These are phyloP conservation scores for Notechis scutatus DNA, from an alignment of 2,113 vertebrate genomes.

Conservation along the genomic window DNA sequence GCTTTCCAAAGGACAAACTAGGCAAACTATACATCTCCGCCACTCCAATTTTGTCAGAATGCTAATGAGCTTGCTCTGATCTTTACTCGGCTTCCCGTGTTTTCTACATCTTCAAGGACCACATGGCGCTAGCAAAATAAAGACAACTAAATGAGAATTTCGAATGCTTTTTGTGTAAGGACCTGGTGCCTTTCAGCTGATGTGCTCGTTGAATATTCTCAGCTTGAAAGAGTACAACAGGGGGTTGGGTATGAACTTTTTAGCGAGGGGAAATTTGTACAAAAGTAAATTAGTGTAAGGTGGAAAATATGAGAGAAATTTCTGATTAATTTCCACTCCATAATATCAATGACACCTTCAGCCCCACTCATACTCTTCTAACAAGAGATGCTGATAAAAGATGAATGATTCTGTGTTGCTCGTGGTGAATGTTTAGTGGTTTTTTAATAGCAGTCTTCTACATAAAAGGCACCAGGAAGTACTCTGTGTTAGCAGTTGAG, in stretches of 20 bases:
- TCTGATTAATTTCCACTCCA: conserved; percentile 86
- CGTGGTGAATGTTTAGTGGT: conserved; percentile 88
- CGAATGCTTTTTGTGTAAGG: conserved; percentile 91
- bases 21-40: conserved; percentile 87
- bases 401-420: conserved; percentile 86
- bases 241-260: conserved; percentile 87
- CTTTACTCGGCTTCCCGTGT: conserved; percentile 97
- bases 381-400: conserved; percentile 96
- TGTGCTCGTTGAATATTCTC: conserved; percentile 87
- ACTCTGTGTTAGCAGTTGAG: conserved; percentile 93
- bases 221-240: conserved; percentile 84
- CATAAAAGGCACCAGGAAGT: conserved; percentile 94
- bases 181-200: conserved; percentile 91
- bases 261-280: conserved; percentile 78
- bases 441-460: conserved; percentile 87
- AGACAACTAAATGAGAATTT: conserved; percentile 99
- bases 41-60: conserved; percentile 95
- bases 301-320: conserved; percentile 88
- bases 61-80: conserved; percentile 99
- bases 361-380: conserved; percentile 81
- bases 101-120: conserved; percentile 99
- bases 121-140: conserved; percentile 98
- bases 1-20: conserved; percentile 85
- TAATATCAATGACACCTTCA: conserved; percentile 98
- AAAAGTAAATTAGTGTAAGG: conserved; percentile 85